These are phyloP conservation scores for Fregata magnificens DNA, from an alignment of 2,113 vertebrate genomes.

Conservation along the genomic window DNA sequence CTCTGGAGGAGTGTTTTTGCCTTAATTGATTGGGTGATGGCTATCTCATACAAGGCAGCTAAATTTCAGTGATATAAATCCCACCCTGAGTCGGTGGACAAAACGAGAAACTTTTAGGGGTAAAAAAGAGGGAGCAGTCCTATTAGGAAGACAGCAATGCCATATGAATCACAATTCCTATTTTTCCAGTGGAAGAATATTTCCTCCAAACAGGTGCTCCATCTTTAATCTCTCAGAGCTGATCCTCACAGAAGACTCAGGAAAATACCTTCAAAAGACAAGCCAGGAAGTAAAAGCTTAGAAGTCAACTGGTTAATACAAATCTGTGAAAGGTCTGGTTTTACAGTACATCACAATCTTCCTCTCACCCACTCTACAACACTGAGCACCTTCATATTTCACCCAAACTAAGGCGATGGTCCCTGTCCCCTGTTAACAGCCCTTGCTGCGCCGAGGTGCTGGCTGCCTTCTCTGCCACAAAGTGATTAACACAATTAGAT, in stretches of 20 bases:
- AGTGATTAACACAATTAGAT: not conserved
- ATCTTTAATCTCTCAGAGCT: not conserved
- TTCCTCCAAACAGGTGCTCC: not conserved
- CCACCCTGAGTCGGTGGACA: not conserved
- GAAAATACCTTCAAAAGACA: not conserved
- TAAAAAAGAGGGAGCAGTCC: not conserved
- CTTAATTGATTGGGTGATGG: not conserved
- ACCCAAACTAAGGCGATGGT: not conserved
- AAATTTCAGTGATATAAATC: not conserved
- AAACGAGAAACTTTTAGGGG: not conserved
- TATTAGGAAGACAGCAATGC: not conserved
- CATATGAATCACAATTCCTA: not conserved
- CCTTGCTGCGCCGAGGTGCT: fast-evolving
- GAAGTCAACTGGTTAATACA: not conserved
- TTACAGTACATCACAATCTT: not conserved
- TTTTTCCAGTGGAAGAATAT: not conserved
- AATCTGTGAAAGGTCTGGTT: not conserved
- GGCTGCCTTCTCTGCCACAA: not conserved
- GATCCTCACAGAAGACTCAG: not conserved
- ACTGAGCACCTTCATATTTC: not conserved
- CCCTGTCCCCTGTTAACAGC: not conserved
- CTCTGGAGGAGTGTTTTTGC: not conserved
- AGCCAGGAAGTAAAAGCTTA: not conserved
- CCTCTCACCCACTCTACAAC: not conserved
- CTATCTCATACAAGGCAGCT: not conserved